These are phyloP conservation scores for Atta texana DNA, from an alignment of 1,140 invertebrate genomes.

Conservation along the genomic window DNA sequence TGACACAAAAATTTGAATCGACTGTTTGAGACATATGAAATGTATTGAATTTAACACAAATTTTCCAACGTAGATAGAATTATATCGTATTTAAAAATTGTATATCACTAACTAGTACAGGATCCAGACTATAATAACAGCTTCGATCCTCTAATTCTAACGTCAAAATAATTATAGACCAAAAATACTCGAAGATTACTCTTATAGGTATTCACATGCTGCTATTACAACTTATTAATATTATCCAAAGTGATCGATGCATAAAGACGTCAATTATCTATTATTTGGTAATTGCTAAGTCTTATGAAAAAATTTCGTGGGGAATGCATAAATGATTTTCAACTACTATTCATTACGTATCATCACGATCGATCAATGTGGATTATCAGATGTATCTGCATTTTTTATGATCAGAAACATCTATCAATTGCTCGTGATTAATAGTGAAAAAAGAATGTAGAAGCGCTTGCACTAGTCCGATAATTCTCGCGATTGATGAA, in stretches of 20 bases:
- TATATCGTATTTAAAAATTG: background rate
- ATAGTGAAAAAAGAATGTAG: background rate
- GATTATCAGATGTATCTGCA: background rate
- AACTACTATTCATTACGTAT: background rate
- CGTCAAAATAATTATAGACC: conserved; percentile 1
- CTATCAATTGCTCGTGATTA: conserved; percentile 7
- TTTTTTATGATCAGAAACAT: conserved; percentile 16
- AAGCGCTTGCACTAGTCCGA: background rate
- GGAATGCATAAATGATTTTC: background rate
- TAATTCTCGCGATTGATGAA: conserved; percentile 54
- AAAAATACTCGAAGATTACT: conserved; percentile 34
- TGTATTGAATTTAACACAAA: no score
- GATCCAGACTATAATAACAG: background rate
- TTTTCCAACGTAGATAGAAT: background rate
- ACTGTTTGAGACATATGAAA: no score
- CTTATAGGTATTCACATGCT: background rate
- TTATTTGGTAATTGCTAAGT: background rate
- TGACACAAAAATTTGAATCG: no score
- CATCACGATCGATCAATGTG: background rate
- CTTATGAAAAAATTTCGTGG: background rate
- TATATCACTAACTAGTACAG: background rate
- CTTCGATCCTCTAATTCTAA: background rate
- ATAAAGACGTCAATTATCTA: background rate
- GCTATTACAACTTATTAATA: conserved; percentile 16
- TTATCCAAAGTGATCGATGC: background rate